A percentile compares a stretch with the other conserved stretches of the same genome.
These are phyloP conservation scores for Agrotis exclamationis DNA, from an alignment of 2,888 invertebrate genomes.

Conservation along the genomic window DNA sequence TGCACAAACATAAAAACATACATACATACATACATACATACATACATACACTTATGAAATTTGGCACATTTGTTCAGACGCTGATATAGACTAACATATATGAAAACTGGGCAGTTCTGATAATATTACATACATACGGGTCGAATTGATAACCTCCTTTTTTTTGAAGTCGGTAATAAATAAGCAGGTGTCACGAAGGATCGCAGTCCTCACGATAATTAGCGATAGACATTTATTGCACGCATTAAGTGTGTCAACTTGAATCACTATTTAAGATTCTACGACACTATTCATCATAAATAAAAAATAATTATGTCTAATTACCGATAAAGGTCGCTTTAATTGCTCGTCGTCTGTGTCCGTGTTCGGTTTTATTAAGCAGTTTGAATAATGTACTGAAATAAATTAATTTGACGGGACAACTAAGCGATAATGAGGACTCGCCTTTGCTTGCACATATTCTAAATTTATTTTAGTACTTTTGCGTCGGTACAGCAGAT, in stretches of 20 bases:
- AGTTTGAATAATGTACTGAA: constrained; percentile 34
- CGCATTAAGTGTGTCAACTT: constrained; percentile 38
- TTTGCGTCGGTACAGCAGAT: constrained; percentile 16
- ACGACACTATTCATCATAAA: constrained; percentile 40
- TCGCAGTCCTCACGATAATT: constrained; percentile 39
- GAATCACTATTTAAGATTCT: constrained; percentile 45
- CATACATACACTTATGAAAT: too few relatives aligned
- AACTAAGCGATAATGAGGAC: not conserved
- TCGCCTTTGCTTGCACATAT: constrained; percentile 7
- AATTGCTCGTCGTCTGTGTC: constrained; percentile 33
- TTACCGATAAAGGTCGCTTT: constrained; percentile 30
- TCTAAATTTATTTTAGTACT: not conserved
- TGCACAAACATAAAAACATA: too few relatives aligned
- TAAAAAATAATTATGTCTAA: too few relatives aligned
- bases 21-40: too few relatives aligned
- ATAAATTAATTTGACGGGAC: constrained; percentile 31
- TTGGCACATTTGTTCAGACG: too few relatives aligned
- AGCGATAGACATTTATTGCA: constrained; percentile 45
- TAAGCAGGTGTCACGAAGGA: constrained; percentile 41
- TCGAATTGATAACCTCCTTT: too few relatives aligned
- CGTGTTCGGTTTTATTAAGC: constrained; percentile 20
- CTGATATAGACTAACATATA: too few relatives aligned
- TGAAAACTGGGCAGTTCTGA: too few relatives aligned
- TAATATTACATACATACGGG: too few relatives aligned
- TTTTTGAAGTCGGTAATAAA: too few relatives aligned